A percentile compares a stretch with the other conserved stretches of the same genome.
phyloP scores from a whole-genome alignment of 2,113 vertebrate species.

The Vireo altiloquus region DNA sequence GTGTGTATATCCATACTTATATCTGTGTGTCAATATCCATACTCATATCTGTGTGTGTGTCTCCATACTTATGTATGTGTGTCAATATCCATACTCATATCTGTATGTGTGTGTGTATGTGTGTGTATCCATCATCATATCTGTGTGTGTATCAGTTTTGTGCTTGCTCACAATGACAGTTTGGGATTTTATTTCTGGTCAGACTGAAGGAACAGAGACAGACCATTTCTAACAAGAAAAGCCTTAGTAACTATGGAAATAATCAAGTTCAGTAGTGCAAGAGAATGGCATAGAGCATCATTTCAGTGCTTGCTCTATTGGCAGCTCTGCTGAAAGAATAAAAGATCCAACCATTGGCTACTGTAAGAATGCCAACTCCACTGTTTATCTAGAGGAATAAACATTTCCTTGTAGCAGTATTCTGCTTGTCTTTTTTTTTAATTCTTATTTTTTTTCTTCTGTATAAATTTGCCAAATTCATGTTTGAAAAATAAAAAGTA shows the following conservation, averaged over 20 bases:
- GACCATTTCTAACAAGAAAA: not conserved
- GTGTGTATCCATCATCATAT: not conserved
- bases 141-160: not conserved
- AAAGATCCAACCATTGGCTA: not conserved
- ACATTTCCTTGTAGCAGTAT: not conserved
- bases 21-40: not conserved
- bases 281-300: not conserved
- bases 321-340: not conserved
- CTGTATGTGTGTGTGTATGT: no score
- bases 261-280: not conserved
- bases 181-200: not conserved
- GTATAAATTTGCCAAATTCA: not conserved
- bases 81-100: no score
- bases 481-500: not conserved
- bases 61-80: no score
- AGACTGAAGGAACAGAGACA: not conserved
- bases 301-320: not conserved
- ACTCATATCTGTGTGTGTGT: no score
- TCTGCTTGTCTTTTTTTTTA: not conserved
- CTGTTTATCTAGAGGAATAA: not conserved
- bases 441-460: not conserved
- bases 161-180: not conserved
- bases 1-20: rapidly evolving
- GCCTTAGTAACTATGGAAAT: not conserved
- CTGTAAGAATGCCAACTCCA: not conserved